phyloP scores from a whole-genome alignment of 2,797 vertebrate species.

The Nothura maculosa region DNA sequence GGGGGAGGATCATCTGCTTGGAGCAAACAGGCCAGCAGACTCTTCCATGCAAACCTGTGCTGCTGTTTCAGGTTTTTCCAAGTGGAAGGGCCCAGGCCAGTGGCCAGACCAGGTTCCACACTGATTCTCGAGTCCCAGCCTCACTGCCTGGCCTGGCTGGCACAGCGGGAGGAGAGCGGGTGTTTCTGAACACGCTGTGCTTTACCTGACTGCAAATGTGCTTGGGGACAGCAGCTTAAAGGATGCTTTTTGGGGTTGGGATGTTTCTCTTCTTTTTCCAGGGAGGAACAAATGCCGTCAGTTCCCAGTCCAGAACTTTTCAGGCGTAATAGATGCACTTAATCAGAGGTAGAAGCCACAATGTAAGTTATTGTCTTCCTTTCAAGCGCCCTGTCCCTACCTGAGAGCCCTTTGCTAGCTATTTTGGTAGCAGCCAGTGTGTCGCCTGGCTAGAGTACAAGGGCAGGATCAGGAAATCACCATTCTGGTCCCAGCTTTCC shows the following conservation, averaged over 20 bases:
- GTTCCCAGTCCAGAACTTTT: not conserved
- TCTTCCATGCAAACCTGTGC: not conserved
- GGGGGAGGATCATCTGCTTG: not conserved
- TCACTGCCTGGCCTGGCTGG: not conserved
- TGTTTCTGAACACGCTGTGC: not conserved
- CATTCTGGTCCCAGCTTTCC: not conserved
- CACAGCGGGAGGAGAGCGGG: not conserved
- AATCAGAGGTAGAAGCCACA: not conserved
- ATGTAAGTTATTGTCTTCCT: not conserved
- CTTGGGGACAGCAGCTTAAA: not conserved
- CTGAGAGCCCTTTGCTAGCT: not conserved
- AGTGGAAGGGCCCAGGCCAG: rapidly evolving
- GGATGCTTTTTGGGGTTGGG: not conserved
- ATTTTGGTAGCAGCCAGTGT: not conserved
- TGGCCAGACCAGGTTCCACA: not conserved
- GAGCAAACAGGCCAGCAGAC: not conserved
- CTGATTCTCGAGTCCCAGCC: not conserved
- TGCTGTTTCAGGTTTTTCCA: not conserved
- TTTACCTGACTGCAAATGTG: not conserved
- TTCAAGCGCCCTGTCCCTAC: not conserved
- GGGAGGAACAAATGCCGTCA: not conserved
- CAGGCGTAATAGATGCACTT: not conserved
- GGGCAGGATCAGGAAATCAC: not conserved
- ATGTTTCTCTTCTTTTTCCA: not conserved
- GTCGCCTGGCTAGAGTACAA: not conserved